Evolutionary conservation across 2,888 invertebrate species (phyloP), one percentile per base, ranked within the genome.

Genomic region (Parnassius smintheus): DNA sequence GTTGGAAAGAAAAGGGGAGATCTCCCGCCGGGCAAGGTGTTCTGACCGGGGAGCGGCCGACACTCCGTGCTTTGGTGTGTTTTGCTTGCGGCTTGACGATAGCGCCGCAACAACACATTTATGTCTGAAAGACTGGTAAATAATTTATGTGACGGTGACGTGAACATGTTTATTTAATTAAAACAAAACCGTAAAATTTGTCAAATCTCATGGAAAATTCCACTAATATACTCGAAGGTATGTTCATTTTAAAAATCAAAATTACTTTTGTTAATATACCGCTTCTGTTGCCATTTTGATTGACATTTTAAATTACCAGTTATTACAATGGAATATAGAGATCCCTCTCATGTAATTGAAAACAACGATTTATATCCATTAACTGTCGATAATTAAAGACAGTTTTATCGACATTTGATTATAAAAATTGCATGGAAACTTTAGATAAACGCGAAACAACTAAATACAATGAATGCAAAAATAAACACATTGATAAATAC

Each of bases 361-460:
- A 60, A 55, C 49, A 55, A 55, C 53, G 25, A 60, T 55, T 60
- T 55, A 55, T 44, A 25, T 60, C 25, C 56, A 41, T 35, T 44
- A 49, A 45, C 7, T 13, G 2, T 18, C 60, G n/a, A 54, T 60
- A 49, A 54, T 35, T 25, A 25, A 18, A n/a, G n/a, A n/a, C n/a
- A n/a, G n/a, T n/a, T n/a, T n/a, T n/a, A n/a, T n/a, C n/a, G n/a
- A n/a, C n/a, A n/a, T n/a, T n/a, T n/a, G n/a, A n/a, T n/a, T n/a
- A n/a, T n/a, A n/a, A n/a, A n/a, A n/a, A n/a, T n/a, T n/a, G n/a
- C n/a, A n/a, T n/a, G n/a, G n/a, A n/a, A n/a, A n/a, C n/a, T n/a
- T n/a, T n/a, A n/a, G n/a, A n/a, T n/a, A n/a, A n/a, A n/a, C n/a
- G n/a, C n/a, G n/a, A n/a, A n/a, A n/a, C n/a, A n/a, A n/a, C n/a